Evolutionary conservation across 2,113 vertebrate genomes (phyloP), one percentile per base, ranked within the genome.

Genomic region (Promerops cafer): DNA sequence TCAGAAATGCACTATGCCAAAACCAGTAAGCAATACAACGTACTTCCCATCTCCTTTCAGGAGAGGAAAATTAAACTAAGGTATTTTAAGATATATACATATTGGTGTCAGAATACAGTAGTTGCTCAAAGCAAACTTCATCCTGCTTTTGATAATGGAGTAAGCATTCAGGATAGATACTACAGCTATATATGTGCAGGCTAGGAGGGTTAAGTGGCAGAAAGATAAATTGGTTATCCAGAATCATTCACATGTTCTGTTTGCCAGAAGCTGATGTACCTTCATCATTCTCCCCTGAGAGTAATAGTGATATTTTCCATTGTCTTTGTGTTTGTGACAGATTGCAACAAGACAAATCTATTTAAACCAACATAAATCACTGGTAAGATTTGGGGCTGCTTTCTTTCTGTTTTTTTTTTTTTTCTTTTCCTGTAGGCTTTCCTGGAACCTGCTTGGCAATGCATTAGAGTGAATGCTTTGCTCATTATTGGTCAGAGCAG

Each of bases 211-310:
- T 79, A 77, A 82, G 21, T 75, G 79, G 40, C 74, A 92, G 76
- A 90, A 89, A 81, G 88, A 97, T 77, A 77, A 86, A 96, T 64
- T 45, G 24, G 11, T 70, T 89, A 69, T 56, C 64, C 37, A n/a
- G 70, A 70, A 61, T 83, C 33, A 45, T 74, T 96, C 71, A 72
- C 60, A 76, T 93, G 30, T 83, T 90, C 61, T 75, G n/a, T 56
- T 76, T 90, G 49, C 56, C 76, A 76, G 31, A 50, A 74, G 52
- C 28, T 83, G 75, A 75, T 93, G 49, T 66, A 74, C 50, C 56
- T 97, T 93, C 65, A 86, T 89, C 82, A 82, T 66, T 85, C 54
- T 94, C 35, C 68, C 22, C 39, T 63, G 74, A 90, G 74, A 90
- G 49, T 82, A 83, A 89, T 28, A 83, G 57, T 70, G 81, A 78